Evolutionary conservation across 2,113 vertebrate species (phyloP).

Genomic region (Pterocles burchelli): DNA sequence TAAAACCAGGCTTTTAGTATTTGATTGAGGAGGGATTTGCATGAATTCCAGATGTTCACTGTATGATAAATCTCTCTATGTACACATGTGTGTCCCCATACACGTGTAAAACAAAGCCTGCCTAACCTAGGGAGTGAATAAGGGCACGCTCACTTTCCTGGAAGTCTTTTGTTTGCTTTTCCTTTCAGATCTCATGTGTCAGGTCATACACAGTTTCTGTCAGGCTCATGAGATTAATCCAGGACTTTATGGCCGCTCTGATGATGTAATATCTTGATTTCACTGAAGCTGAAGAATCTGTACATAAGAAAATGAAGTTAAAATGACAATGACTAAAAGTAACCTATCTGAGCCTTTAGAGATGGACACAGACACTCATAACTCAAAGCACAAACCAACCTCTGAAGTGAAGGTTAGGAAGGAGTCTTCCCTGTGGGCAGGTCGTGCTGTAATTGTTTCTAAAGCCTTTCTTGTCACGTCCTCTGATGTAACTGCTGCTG

Average conservation of each 20-base stretch:
- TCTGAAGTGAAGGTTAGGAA: background rate
- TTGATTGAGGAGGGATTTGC: slow-evolving; percentile 28
- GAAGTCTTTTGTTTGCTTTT: slow-evolving; percentile 40
- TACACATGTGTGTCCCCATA: slow-evolving; percentile 33
- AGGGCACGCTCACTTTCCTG: background rate
- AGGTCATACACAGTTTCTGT: slow-evolving; percentile 2
- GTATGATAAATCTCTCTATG: background rate
- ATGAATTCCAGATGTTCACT: slow-evolving; percentile 62
- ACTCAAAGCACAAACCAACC: background rate
- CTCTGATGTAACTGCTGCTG: background rate
- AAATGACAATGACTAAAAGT: background rate
- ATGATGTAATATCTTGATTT: slow-evolving; percentile 30
- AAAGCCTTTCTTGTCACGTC: background rate
- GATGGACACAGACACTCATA: background rate
- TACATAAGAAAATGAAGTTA: background rate
- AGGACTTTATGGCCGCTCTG: background rate
- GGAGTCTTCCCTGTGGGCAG: background rate
- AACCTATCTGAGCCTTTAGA: background rate
- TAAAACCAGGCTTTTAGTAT: slow-evolving; percentile 16
- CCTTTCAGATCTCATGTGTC: background rate
- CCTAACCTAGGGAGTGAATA: background rate
- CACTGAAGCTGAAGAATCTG: background rate
- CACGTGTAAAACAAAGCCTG: slow-evolving; percentile 42
- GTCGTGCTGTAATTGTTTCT: background rate
- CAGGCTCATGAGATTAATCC: background rate